Evolutionary conservation across 2,888 invertebrate genomes (phyloP), one percentile per base, ranked within the genome.

Genomic region (Tiliacea aurago): DNA sequence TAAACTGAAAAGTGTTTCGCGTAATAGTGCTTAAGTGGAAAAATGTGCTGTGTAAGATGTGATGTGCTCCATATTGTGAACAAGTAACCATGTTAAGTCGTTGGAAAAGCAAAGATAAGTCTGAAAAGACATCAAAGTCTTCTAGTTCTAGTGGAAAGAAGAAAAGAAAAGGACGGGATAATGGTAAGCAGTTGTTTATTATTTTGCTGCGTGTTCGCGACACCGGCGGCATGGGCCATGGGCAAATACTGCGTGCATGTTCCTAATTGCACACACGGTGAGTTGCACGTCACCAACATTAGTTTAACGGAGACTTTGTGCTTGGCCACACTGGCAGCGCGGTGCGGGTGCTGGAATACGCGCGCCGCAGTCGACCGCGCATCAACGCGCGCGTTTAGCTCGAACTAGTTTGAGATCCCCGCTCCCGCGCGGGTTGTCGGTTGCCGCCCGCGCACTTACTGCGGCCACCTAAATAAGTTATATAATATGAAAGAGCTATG

Each of bases 31-130:
- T 56, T 75, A 76, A 59, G 13, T 76, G 73, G 37, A 33, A 80
- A 62, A 71, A 84, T 84, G 86, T 83, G 64, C 71, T 53, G 66
- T 85, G 71, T 86, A 75, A 81, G 65, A 78, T 76, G 84, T 80
- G 85, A 78, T 62, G 79, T 79, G 82, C 43, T 64, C 33, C 73
- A 75, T 83, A 81, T 72, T 70, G 77, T 80, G 76, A 85, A 84
- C 78, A 85, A 80, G 73, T 85, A 80, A 91, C 82, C 93, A 98
- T 98, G 98, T 96, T 98, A 93, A 98, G 98, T 90, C 98, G 98
- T 90, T 98, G 98, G 98, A 98, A 98, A 94, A 98, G 98, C 93
- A 98, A 98, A 97, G 98, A 98, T 94, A 98, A 98, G 94, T 96
- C 97, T 84, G 97, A 98, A 90, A 98, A 98, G 94, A 97, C 97